phyloP scores from a whole-genome alignment of 2,797 vertebrate species.

The Crotalus adamanteus region DNA sequence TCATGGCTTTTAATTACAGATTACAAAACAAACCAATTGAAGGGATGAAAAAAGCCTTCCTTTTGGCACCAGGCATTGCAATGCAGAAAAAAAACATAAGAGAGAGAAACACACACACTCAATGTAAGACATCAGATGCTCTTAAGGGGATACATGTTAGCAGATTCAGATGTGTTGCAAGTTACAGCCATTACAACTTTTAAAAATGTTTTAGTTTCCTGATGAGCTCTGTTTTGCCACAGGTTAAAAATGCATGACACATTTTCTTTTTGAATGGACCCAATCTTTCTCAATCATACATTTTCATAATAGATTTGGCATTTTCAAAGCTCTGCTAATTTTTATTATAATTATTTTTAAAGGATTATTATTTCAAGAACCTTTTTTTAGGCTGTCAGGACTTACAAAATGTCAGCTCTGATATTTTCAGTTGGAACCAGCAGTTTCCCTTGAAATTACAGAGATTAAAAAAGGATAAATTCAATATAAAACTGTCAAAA shows the following conservation, averaged over 20 bases:
- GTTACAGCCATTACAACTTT: conserved; percentile 27
- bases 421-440: conserved; percentile 2
- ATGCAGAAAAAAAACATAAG: conserved; percentile 10
- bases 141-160: neutral
- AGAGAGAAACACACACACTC: neutral
- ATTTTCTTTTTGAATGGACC: neutral
- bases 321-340: neutral
- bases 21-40: neutral
- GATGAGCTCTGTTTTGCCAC: neutral
- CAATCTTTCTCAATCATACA: neutral
- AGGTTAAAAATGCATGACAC: neutral
- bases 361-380: neutral
- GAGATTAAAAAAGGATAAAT: neutral
- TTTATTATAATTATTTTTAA: neutral
- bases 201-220: conserved; percentile 13
- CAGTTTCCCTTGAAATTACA: neutral
- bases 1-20: neutral
- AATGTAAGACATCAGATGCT: conserved; percentile 7
- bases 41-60: neutral
- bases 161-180: conserved; percentile 3
- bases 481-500: conserved; percentile 11
- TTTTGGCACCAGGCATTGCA: neutral
- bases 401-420: neutral
- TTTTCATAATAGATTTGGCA: neutral
- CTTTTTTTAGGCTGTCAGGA: neutral